Conservation (phyloP, 2,113 vertebrate species). For the Tricholaema leucomelas region DNA sequence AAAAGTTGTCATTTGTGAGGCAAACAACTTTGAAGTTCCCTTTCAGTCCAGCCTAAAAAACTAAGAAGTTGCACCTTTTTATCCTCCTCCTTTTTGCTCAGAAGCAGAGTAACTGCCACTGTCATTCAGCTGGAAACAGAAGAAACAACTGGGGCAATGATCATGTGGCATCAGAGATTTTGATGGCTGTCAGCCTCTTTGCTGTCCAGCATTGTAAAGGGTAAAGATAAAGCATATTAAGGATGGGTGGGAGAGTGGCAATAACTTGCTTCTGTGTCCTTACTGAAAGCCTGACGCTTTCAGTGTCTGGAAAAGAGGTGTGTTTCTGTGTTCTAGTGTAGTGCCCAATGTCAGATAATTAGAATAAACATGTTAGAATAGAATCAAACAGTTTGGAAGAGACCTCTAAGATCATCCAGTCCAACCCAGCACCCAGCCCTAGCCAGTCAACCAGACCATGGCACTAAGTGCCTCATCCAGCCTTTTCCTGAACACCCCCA, state of each 20-base stretch:
- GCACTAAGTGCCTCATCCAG: no score
- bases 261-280: slow-evolving; percentile 28
- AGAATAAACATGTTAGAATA: no score
- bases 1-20: slow-evolving; percentile 12
- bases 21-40: background rate
- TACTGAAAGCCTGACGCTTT: slow-evolving; percentile 1
- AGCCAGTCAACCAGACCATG: no score
- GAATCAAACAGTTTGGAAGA: no score
- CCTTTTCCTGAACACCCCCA: no score
- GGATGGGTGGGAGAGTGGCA: background rate
- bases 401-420: no score
- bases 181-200: background rate
- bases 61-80: background rate
- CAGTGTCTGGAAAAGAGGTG: background rate
- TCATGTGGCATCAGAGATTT: slow-evolving; percentile 3
- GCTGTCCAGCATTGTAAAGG: slow-evolving; percentile 17
- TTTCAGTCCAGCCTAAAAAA: background rate
- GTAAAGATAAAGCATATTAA: slow-evolving; percentile 54
- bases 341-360: background rate
- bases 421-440: no score
- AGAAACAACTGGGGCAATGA: slow-evolving; percentile 37
- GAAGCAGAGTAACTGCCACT: slow-evolving; percentile 20
- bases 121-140: slow-evolving; percentile 42
- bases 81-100: slow-evolving; percentile 16
- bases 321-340: background rate